A percentile compares a stretch with the other conserved stretches of the same genome.
Conservation (phyloP, 2,888 invertebrate genomes). For the Chalcis sispes region DNA sequence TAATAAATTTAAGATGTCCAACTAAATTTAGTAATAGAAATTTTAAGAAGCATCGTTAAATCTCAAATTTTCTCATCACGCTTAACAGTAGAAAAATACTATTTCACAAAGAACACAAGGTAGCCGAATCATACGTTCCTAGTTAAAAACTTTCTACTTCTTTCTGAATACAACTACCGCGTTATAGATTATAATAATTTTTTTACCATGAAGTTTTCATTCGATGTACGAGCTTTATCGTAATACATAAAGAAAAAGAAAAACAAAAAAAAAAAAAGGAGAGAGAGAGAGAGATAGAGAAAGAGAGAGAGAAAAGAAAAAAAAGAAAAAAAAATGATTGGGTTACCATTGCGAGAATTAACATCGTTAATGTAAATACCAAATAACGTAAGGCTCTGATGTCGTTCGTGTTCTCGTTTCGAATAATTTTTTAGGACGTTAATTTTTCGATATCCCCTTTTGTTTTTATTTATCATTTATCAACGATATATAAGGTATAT, state of each 20-base stretch:
- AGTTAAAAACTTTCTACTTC: slow-evolving; percentile 40
- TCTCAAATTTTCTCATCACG: slow-evolving; percentile 46
- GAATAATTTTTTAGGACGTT: slow-evolving; percentile 24
- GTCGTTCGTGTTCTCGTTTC: slow-evolving; percentile 41
- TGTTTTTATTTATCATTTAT: slow-evolving; percentile 37
- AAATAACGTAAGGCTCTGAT: slow-evolving; percentile 49
- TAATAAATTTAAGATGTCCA: slow-evolving; percentile 52
- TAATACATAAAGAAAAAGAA: neutral
- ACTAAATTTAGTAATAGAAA: slow-evolving; percentile 43
- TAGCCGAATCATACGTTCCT: slow-evolving; percentile 55
- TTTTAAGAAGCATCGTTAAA: slow-evolving; percentile 46
- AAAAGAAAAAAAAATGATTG: slow-evolving; percentile 43
- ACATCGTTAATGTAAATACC: slow-evolving; percentile 54
- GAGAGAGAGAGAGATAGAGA: slow-evolving; percentile 43
- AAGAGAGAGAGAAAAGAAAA: slow-evolving; percentile 9
- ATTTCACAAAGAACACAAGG: slow-evolving; percentile 42
- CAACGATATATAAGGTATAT: slow-evolving; percentile 36
- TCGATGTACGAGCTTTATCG: slow-evolving; percentile 25
- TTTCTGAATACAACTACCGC: slow-evolving; percentile 31
- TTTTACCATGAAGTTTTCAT: slow-evolving; percentile 27
- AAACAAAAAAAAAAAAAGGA: slow-evolving; percentile 23
- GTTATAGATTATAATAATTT: slow-evolving; percentile 28
- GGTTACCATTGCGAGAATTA: slow-evolving; percentile 52
- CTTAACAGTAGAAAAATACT: slow-evolving; percentile 48
- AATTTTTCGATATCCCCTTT: slow-evolving; percentile 48